These are phyloP conservation scores for Ellobium chinense DNA, from an alignment of 2,888 invertebrate species.

Conservation along the genomic window DNA sequence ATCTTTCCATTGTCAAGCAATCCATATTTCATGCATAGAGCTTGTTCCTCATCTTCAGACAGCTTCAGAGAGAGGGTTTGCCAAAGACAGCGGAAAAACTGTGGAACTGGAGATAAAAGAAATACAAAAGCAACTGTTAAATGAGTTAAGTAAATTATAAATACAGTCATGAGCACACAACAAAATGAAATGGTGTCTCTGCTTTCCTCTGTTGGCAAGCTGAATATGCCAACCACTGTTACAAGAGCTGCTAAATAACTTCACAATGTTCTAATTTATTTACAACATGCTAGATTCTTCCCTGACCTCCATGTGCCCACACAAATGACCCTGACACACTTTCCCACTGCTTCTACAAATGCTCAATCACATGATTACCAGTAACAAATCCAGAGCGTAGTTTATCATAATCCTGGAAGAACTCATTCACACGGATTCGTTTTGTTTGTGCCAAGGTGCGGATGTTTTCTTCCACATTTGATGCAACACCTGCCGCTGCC, in stretches of 20 bases:
- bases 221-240: no score
- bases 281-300: no score
- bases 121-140: background rate
- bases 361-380: no score
- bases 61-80: slow-evolving; percentile 75
- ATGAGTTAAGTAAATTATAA: no score
- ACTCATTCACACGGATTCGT: slow-evolving; percentile 76
- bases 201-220: no score
- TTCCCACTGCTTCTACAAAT: no score
- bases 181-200: no score
- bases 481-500: slow-evolving; percentile 59
- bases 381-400: slow-evolving; percentile 78
- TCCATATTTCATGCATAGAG: slow-evolving; percentile 73
- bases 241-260: no score
- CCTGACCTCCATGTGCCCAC: no score
- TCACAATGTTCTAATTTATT: no score
- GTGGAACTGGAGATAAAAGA: slow-evolving; percentile 68
- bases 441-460: slow-evolving; percentile 74
- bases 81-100: slow-evolving; percentile 78
- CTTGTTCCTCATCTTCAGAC: slow-evolving; percentile 69
- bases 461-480: slow-evolving; percentile 66
- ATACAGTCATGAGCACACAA: no score
- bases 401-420: slow-evolving; percentile 78
- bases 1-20: slow-evolving; percentile 67
- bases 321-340: no score